Conservation (phyloP, 2,113 vertebrate species). For the Chascanopsetta lugubris region DNA sequence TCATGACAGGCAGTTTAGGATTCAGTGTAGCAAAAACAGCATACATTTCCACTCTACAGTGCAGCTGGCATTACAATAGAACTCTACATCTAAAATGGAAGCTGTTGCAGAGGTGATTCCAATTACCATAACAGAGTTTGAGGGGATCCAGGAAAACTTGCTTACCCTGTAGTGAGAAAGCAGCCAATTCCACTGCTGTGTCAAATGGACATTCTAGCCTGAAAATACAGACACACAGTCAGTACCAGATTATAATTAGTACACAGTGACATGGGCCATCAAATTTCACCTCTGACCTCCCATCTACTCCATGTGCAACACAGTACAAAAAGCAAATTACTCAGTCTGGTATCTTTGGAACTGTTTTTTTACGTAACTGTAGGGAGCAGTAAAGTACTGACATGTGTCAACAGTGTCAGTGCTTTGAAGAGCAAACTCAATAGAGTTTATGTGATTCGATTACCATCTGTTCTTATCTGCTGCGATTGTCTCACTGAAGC, state of each 20-base stretch:
- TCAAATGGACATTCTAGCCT: constrained; percentile 96
- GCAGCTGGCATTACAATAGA: background rate
- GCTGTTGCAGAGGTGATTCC: background rate
- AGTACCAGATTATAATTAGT: background rate
- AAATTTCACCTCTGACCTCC: background rate
- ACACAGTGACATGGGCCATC: background rate
- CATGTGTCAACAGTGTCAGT: too few species aligned
- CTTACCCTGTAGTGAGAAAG: constrained; percentile 94
- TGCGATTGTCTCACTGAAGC: background rate
- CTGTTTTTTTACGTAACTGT: too few species aligned
- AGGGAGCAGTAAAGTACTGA: background rate
- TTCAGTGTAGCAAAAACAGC: background rate
- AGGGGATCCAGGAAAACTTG: background rate
- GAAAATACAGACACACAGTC: constrained; percentile 29
- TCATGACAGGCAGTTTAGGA: background rate
- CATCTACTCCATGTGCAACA: too few species aligned
- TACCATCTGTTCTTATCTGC: background rate
- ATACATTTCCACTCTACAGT: background rate
- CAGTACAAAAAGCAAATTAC: background rate
- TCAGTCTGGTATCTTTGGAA: too few species aligned
- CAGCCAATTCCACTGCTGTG: constrained; percentile 90
- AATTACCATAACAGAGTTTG: constrained; percentile 2
- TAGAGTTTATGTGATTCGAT: background rate
- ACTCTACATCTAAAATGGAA: background rate
- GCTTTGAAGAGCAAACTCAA: background rate